Base-by-base conservation (phyloP, 2,797 vertebrate genomes). In the Acanthurus lineatus region DNA sequence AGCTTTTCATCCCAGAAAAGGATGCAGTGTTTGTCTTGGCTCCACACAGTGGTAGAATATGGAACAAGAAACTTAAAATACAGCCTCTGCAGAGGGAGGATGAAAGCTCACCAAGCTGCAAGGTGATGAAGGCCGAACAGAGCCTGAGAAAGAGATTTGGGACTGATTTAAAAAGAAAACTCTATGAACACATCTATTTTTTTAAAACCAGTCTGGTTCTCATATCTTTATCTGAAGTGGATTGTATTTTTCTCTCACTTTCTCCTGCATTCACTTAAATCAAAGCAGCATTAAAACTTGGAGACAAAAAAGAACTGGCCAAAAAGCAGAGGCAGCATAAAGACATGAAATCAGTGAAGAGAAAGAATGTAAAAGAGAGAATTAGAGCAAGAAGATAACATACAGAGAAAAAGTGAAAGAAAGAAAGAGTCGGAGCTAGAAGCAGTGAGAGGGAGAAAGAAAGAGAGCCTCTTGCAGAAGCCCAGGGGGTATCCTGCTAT, bases 401-500 rank as follows among this genome's bases (percentile, higher is more conserved):
- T 58, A 51, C 25, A 32, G 32, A 35, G 25, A 79, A 56, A 75
- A 78, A 70, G 70, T 9, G 16, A 66, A 74, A 62, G 59, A 72
- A 64, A 76, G 49, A 78, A 83, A 72, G 56, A 83, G 69, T 79
- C 44, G 28, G 74, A 84, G 82, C 47, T 70, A 14, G 85, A 77
- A 87, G 57, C 75, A 73, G 84, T 9, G 14, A 83, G 84, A 85
- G 60, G 51, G 71, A 85, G 82, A 81, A 86, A 86, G 86, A 82
- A 79, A 88, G 81, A 76, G 82, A 91, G 91, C 86, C 86, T 94
- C 89, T 90, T 85, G 88, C 82, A 92, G 89, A 92, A 88, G 90
- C 92, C 94, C 92, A 93, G 85, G 91, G 93, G 92, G 92, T 94
- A 92, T 93, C 94, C 91, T 92, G 90, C 81, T 77, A 89, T 95